Evolutionary conservation across 2,113 vertebrate genomes (phyloP).

Genomic region (Zosterops borbonicus): DNA sequence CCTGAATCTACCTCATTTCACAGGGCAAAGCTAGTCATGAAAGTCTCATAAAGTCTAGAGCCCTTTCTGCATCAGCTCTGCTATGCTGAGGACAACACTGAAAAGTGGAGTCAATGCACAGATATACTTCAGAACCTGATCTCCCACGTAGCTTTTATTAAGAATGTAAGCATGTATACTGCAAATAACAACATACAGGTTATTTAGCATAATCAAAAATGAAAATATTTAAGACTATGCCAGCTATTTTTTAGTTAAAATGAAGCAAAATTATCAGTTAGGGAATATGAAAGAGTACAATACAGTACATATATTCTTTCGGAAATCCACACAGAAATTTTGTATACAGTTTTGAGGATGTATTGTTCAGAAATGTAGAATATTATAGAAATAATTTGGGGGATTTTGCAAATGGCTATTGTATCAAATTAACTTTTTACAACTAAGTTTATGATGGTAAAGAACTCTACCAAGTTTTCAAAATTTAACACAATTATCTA

Average conservation of each 20-base stretch:
- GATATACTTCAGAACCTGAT: background rate
- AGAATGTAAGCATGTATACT: background rate
- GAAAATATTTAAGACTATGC: background rate
- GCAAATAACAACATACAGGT: background rate
- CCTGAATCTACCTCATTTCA: background rate
- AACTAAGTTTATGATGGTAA: background rate
- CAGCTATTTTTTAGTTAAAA: background rate
- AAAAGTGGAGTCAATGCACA: background rate
- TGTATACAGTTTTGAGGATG: background rate
- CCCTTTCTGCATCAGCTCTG: background rate
- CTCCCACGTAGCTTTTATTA: background rate
- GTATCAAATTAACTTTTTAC: background rate
- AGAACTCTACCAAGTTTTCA: background rate
- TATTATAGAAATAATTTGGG: background rate
- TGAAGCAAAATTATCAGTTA: background rate
- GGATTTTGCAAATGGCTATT: background rate
- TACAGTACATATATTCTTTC: background rate
- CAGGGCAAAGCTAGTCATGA: background rate
- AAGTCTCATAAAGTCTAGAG: background rate
- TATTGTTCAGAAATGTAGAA: background rate
- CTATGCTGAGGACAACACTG: background rate
- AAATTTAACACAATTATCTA: background rate
- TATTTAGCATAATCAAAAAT: background rate
- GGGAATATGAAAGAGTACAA: background rate
- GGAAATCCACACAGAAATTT: background rate